These are phyloP conservation scores for Bicyclus anynana DNA, from an alignment of 1,140 invertebrate genomes.

Conservation along the genomic window DNA sequence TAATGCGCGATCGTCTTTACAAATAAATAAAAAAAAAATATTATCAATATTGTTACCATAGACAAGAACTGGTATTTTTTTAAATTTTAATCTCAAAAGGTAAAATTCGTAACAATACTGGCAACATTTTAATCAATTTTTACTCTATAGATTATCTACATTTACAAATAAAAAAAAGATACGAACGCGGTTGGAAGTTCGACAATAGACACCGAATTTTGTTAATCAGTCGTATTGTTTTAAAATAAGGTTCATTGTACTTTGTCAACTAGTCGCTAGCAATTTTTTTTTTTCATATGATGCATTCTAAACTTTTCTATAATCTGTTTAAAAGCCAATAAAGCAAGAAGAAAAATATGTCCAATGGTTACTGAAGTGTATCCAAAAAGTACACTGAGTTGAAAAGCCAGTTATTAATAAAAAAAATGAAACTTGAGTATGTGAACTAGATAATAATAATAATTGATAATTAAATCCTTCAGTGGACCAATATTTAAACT, in stretches of 20 bases:
- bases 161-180: slow-evolving; percentile 15
- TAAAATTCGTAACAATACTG: slow-evolving; percentile 21
- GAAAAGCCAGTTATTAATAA: no score
- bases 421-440: no score
- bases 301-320: no score
- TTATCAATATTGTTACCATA: slow-evolving; percentile 17
- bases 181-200: slow-evolving; percentile 21
- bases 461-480: no score
- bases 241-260: neutral
- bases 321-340: no score
- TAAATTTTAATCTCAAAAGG: slow-evolving; percentile 20
- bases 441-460: no score
- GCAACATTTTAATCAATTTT: slow-evolving; percentile 13
- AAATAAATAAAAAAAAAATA: slow-evolving; percentile 1
- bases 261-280: no score
- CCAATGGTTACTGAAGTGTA: no score
- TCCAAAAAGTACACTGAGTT: no score
- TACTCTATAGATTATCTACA: slow-evolving; percentile 12
- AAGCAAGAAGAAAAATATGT: no score
- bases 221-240: slow-evolving; percentile 39
- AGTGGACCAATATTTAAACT: no score
- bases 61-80: neutral
- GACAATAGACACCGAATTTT: slow-evolving; percentile 34
- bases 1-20: neutral
- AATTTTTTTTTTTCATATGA: no score